Evolutionary conservation across 2,113 vertebrate genomes (phyloP).

Genomic region (Phoxinus phoxinus): DNA sequence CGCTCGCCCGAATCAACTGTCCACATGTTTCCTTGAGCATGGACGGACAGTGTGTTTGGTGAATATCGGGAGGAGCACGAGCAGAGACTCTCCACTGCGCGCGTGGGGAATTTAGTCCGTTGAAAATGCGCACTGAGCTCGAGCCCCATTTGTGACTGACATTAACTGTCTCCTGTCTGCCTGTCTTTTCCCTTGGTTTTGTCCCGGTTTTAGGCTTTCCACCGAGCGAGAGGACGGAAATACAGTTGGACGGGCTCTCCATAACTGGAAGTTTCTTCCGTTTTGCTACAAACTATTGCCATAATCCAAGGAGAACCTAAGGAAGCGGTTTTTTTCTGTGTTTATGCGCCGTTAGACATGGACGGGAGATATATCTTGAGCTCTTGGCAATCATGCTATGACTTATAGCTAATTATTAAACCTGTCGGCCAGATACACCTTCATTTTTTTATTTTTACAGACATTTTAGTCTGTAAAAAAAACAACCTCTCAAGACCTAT

Average conservation of each 20-base stretch:
- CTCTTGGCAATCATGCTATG: conserved; percentile 57
- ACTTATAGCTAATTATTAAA: conserved; percentile 48
- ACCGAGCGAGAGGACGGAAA: conserved; percentile 61
- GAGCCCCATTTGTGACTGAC: conserved; percentile 86
- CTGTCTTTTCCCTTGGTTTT: conserved; percentile 76
- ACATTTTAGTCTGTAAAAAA: conserved; percentile 9
- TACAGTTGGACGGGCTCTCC: conserved; percentile 55
- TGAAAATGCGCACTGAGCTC: conserved; percentile 83
- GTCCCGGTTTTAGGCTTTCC: conserved; percentile 69
- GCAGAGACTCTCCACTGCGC: conserved; percentile 75
- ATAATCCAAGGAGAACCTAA: conserved; percentile 68
- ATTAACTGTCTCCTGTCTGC: conserved; percentile 89
- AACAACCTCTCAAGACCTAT: conserved; percentile 20
- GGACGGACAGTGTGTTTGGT: conserved; percentile 75
- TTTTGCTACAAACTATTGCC: conserved; percentile 46
- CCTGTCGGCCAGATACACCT: conserved; percentile 34
- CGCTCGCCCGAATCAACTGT: conserved; percentile 75
- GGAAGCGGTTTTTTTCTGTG: conserved; percentile 68
- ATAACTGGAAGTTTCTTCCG: conserved; percentile 52
- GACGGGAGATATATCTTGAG: conserved; percentile 61
- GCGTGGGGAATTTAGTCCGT: conserved; percentile 68
- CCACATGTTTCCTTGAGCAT: conserved; percentile 68
- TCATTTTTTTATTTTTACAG: conserved; percentile 10
- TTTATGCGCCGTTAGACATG: conserved; percentile 60
- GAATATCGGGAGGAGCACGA: conserved; percentile 77